Conservation (phyloP, 2,797 vertebrate species). For the Diplodus puntazzo region DNA sequence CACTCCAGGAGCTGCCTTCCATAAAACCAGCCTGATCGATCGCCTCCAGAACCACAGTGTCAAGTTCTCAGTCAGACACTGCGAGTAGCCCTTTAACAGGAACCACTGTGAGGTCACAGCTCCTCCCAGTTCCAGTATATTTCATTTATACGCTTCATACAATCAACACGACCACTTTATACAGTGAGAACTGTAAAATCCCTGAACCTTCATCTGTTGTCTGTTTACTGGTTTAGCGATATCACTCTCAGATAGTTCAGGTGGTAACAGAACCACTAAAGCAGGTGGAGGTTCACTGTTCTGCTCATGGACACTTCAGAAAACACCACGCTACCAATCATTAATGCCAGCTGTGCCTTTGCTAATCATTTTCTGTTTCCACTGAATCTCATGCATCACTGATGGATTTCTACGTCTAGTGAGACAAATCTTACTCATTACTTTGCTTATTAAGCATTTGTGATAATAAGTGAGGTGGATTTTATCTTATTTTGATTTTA, state of each 20-base stretch:
- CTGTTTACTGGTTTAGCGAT: not conserved
- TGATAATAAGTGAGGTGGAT: not conserved
- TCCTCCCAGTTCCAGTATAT: not conserved
- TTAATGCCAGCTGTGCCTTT: not conserved
- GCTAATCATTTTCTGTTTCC: not conserved
- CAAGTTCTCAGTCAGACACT: slow-evolving; percentile 87
- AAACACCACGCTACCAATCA: not conserved
- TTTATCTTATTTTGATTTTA: not conserved
- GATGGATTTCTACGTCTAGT: not conserved
- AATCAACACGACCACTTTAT: not conserved
- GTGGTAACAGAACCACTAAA: not conserved
- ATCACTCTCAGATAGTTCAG: not conserved
- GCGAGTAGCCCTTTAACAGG: slow-evolving; percentile 22
- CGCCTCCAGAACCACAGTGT: slow-evolving; percentile 87
- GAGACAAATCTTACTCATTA: not conserved
- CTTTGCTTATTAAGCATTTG: not conserved
- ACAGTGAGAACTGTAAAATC: not conserved
- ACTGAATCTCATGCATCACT: not conserved
- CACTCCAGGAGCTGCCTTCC: slow-evolving; percentile 90
- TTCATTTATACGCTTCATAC: slow-evolving; percentile 2
- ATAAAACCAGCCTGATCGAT: slow-evolving; percentile 88
- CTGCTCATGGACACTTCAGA: not conserved
- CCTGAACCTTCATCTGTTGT: not conserved
- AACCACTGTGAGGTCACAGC: not conserved
- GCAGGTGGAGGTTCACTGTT: not conserved